A percentile compares a stretch with the other conserved stretches of the same genome.
Evolutionary conservation across 2,797 vertebrate genomes (phyloP).

Genomic region (Echiichthys vipera): DNA sequence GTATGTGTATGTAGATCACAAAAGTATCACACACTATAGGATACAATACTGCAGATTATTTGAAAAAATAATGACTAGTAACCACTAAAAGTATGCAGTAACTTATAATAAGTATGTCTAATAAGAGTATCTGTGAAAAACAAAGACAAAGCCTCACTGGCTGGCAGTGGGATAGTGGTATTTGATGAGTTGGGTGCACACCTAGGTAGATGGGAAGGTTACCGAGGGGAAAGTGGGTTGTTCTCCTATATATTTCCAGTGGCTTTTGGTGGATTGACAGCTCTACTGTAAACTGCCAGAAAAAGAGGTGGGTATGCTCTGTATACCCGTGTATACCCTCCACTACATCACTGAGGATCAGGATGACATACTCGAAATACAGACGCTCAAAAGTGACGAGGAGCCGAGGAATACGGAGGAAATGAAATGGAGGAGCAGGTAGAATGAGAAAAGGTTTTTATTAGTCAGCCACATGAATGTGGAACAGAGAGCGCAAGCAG

Average conservation of each 20-base stretch:
- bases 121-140: not conserved
- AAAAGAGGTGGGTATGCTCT: too few species aligned
- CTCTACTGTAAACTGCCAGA: too few species aligned
- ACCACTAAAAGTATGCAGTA: not conserved
- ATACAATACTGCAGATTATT: not conserved
- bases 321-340: too few species aligned
- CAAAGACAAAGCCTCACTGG: not conserved
- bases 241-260: too few species aligned
- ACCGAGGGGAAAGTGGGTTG: too few species aligned
- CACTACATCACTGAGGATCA: too few species aligned
- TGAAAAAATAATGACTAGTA: not conserved
- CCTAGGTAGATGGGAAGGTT: too few species aligned
- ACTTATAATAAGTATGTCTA: not conserved
- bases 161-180: too few species aligned
- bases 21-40: not conserved
- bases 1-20: not conserved
- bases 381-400: conserved; percentile 5
- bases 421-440: conserved; percentile 43
- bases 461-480: conserved; percentile 33
- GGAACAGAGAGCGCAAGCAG: conserved; percentile 15
- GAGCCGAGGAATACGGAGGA: not conserved
- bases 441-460: conserved; percentile 62
- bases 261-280: too few species aligned
- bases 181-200: too few species aligned
- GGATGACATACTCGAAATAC: not conserved